A percentile compares a stretch with the other conserved stretches of the same genome.
These are phyloP conservation scores for Morone chrysops DNA, from an alignment of 2,113 vertebrate species.

Conservation along the genomic window DNA sequence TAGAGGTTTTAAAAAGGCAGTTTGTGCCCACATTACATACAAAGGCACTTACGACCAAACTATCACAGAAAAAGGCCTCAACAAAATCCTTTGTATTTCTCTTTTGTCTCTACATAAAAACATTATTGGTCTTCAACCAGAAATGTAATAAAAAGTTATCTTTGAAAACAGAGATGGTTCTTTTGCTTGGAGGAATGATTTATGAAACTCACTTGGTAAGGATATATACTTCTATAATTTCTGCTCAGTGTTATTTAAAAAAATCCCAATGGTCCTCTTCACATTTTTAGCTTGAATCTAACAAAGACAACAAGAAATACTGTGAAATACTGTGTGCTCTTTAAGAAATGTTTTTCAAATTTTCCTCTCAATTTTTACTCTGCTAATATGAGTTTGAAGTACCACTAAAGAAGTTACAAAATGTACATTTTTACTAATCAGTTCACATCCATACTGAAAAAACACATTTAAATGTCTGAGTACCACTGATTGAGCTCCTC, in stretches of 20 bases:
- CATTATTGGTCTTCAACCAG: conserved; percentile 34
- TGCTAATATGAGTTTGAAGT: background rate
- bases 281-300: conserved; percentile 35
- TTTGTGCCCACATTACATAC: conserved; percentile 11
- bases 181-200: conserved; percentile 62
- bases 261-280: conserved; percentile 49
- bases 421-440: conserved; percentile 9
- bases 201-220: conserved; percentile 4
- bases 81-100: conserved; percentile 12
- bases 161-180: conserved; percentile 1
- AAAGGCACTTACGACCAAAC: conserved; percentile 35
- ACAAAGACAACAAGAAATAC: conserved; percentile 8
- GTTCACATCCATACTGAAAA: conserved; percentile 7
- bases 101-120: conserved; percentile 11
- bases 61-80: conserved; percentile 37
- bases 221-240: background rate
- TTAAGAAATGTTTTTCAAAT: conserved; percentile 6
- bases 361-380: too few relatives aligned
- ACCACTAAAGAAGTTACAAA: background rate
- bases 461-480: background rate
- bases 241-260: background rate
- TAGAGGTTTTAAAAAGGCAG: background rate
- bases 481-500: conserved; percentile 25
- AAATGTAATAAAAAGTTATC: conserved; percentile 2
- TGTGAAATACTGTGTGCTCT: background rate